phyloP scores from a whole-genome alignment of 2,888 invertebrate species.

The Hydrotaea diabolus region DNA sequence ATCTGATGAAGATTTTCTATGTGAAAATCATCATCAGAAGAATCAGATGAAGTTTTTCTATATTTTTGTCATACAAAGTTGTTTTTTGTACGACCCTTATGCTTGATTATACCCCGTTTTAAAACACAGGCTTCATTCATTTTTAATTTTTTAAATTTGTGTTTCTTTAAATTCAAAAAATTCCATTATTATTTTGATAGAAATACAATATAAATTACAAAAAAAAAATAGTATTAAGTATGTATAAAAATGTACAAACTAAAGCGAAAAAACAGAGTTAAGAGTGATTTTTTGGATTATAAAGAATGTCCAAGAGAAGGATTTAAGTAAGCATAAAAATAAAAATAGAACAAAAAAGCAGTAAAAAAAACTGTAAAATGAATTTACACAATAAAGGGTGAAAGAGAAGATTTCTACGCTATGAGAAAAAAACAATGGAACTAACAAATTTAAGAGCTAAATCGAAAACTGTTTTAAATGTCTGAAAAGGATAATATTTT shows the following conservation, averaged over 20 bases:
- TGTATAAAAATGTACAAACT: conserved; percentile 53
- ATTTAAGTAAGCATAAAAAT: conserved; percentile 6
- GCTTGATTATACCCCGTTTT: too few species aligned
- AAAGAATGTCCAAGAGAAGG: not conserved
- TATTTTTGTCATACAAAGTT: not conserved
- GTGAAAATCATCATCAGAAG: too few species aligned
- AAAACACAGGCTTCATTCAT: not conserved
- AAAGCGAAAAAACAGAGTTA: conserved; percentile 25
- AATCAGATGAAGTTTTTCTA: too few species aligned
- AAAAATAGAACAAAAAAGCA: not conserved
- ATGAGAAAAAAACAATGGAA: not conserved
- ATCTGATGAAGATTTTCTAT: too few species aligned
- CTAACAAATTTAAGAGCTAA: too few species aligned
- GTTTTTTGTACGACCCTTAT: too few species aligned
- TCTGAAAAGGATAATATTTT: conserved; percentile 29
- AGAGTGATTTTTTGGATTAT: conserved; percentile 4
- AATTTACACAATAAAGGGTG: not conserved
- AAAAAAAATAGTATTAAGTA: conserved; percentile 46
- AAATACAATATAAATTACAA: conserved; percentile 63
- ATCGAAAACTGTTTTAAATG: not conserved
- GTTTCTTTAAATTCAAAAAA: conserved; percentile 48
- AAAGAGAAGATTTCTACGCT: not conserved
- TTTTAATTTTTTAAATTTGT: conserved; percentile 11
- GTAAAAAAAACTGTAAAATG: not conserved
- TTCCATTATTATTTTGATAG: conserved; percentile 51